These are phyloP conservation scores for Chymomyza fuscimana DNA, from an alignment of 2,888 invertebrate species.

Conservation along the genomic window DNA sequence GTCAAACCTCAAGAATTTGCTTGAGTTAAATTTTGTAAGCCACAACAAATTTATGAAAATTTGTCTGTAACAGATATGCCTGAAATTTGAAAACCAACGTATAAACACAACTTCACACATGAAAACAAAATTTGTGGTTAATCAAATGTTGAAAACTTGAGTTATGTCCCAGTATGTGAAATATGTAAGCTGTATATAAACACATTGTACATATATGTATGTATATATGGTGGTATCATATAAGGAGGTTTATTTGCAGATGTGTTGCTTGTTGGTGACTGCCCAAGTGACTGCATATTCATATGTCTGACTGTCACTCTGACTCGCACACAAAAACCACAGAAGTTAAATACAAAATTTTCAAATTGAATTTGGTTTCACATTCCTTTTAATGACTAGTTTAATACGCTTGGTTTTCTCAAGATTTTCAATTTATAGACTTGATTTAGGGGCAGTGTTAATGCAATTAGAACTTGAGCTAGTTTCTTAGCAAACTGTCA, in stretches of 20 bases:
- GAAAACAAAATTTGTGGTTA: conserved; percentile 38
- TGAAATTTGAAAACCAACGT: conserved; percentile 2
- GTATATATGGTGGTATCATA: neutral
- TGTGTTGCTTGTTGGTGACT: neutral
- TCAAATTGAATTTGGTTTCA: neutral
- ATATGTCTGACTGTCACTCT: too few relatives aligned
- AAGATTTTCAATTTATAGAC: conserved; percentile 1
- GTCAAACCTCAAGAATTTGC: conserved; percentile 10
- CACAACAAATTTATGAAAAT: conserved; percentile 24
- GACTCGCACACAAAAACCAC: neutral
- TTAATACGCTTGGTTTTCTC: neutral
- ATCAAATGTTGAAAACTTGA: conserved; percentile 41
- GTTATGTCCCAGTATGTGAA: conserved; percentile 25
- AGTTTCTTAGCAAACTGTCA: neutral
- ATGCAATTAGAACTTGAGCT: conserved; percentile 36
- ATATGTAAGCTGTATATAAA: conserved; percentile 20
- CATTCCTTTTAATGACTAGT: neutral
- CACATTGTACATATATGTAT: neutral
- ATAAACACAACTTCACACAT: neutral
- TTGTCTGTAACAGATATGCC: conserved; percentile 1
- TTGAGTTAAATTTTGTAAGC: neutral
- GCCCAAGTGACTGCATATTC: too few relatives aligned
- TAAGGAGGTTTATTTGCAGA: neutral
- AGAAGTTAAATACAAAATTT: neutral
- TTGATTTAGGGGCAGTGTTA: conserved; percentile 44